Base-by-base conservation (phyloP, 2,113 vertebrate species). In the Coptodon rendalli region DNA sequence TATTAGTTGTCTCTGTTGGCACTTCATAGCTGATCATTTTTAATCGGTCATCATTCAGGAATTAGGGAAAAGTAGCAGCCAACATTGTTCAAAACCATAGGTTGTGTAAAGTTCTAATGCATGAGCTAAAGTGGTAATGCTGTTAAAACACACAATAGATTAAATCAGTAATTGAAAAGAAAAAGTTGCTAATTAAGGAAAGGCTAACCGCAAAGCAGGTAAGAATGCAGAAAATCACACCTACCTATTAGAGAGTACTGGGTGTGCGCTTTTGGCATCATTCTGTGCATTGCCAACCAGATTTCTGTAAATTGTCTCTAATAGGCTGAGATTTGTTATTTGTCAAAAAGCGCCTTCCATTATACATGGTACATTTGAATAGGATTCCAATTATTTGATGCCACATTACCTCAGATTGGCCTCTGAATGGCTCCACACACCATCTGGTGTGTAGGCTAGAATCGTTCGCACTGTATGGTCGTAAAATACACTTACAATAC, bases 141-240 rank as follows among this genome's bases (percentile, higher is more conserved):
- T 11, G n/a, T 80, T 80, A 22, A 89, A 89, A 76, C 4, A 29
- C 14, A 36, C 7, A 80, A 81, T 2, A 17, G 50, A 71, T 79
- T 82, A 53, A 85, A 88, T 92, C 48, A 52, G 22, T 52, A 71
- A 31, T n/a, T 59, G 22, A 61, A 86, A 43, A 53, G n/a, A 86
- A 87, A 87, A 82, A 68, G 83, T 68, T 73, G 3, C 50, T 10
- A 79, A 56, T 40, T 31, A 61, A 84, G 73, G 83, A 87, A 87
- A 66, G 36, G 36, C 79, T 40, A 57, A 88, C 79, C 84, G 14
- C 86, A 86, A 40, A 85, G 80, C 73, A 85, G 84, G 88, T 91
- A 93, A 79, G 87, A 94, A 94, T 90, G 93, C 91, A 93, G 92
- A 89, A 94, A 95, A 94, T 90, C 22, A 89, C 85, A 89, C 59